Evolutionary conservation across 2,797 vertebrate species (phyloP), one percentile per base, ranked within the genome.

Genomic region (Paguma larvata): DNA sequence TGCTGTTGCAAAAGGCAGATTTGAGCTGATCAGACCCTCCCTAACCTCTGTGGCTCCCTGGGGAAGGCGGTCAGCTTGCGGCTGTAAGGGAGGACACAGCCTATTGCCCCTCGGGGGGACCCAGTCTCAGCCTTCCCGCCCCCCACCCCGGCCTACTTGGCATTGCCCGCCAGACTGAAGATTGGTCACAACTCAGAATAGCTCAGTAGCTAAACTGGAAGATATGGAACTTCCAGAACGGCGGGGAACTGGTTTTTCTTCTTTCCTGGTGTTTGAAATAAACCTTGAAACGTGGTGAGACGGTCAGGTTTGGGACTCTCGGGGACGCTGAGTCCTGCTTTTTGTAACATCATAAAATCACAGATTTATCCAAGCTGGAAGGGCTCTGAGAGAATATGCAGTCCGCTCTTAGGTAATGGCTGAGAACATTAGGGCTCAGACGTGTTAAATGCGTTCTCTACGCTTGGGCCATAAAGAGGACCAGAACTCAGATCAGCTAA

Each of bases 261-360:
- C 13, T 62, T 87, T 79, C 44, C 15, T 91, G 46, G 18, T 84
- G 13, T 88, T 91, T 88, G 87, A 85, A 95, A 65, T 91, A 79
- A 67, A 67, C 32, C 38, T 67, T 88, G 34, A 77, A 51, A 84
- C 48, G 48, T 34, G 44, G 32, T 84, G 27, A 95, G 46, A 79
- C 67, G 63, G 32, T 53, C 87, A 27, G 46, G 25, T 46, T 77
- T 83, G 62, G 41, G 53, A 41, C 75, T 92, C 82, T 56, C 68
- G 34, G 62, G 82, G 67, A 79, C 44, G 30, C 2, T 72, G 44
- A 87, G 32, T 32, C 14, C 25, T 93, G 16, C 3, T 90, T 93
- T 93, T 83, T 46, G 48, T 44, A 85, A 23, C 48, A 23, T 87
- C 21, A 13, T 72, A 56, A 84, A 83, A 83, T 56, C 34, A 48